These are phyloP conservation scores for Bovichtus variegatus DNA, from an alignment of 2,797 vertebrate species.

Conservation along the genomic window DNA sequence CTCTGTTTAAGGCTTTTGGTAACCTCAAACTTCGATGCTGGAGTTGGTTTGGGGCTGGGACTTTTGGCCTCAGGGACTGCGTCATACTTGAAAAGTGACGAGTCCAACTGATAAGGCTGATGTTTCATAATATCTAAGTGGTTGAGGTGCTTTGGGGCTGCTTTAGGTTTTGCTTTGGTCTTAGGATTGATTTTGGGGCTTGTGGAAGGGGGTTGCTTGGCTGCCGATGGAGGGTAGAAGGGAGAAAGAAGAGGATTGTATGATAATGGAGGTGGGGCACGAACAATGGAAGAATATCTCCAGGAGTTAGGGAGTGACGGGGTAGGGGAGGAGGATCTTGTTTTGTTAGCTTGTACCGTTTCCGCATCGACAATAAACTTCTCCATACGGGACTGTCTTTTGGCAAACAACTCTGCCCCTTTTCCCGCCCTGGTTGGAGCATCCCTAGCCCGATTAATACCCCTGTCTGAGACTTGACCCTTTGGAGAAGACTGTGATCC, in stretches of 20 bases:
- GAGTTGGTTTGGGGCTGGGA: conserved; percentile 71
- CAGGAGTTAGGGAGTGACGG: conserved; percentile 93
- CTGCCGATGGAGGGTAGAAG: conserved; percentile 90
- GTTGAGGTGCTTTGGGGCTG: conserved; percentile 89
- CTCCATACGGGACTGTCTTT: conserved; percentile 95
- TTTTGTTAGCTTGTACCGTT: conserved; percentile 89
- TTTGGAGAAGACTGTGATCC: conserved; percentile 74
- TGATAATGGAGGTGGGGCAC: conserved; percentile 93
- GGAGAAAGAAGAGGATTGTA: conserved; percentile 95
- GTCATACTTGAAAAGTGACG: conserved; percentile 94
- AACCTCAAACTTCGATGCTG: conserved; percentile 68
- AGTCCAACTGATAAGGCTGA: conserved; percentile 93
- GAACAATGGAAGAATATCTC: conserved; percentile 95
- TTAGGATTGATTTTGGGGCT: conserved; percentile 80
- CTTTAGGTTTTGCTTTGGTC: conserved; percentile 86
- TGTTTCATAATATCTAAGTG: conserved; percentile 97
- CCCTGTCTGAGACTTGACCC: conserved; percentile 67
- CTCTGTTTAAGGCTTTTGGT: conserved; percentile 64
- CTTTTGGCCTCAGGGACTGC: conserved; percentile 83
- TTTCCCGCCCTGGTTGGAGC: conserved; percentile 89
- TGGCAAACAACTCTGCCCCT: conserved; percentile 94
- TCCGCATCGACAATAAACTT: conserved; percentile 94
- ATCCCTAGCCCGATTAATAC: conserved; percentile 78
- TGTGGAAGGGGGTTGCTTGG: conserved; percentile 85
- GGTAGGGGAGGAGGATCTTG: conserved; percentile 89